These are phyloP conservation scores for Brachionichthys hirsutus DNA, from an alignment of 2,113 vertebrate genomes.

Conservation along the genomic window DNA sequence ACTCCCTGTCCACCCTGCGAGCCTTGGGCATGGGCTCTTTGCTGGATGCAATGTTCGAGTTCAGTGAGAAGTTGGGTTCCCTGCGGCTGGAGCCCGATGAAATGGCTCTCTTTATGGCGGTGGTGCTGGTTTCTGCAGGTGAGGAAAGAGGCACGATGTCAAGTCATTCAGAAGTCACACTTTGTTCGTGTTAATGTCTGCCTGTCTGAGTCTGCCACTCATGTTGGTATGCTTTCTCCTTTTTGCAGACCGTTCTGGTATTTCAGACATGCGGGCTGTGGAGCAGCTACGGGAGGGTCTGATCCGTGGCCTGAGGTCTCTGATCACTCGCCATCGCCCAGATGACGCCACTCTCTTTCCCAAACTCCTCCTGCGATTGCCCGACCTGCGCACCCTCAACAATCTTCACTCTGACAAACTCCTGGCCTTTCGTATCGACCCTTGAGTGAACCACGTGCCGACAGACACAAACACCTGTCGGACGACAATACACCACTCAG, in stretches of 20 bases:
- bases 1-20: slow-evolving; percentile 70
- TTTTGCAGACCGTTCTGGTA: slow-evolving; percentile 72
- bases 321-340: slow-evolving; percentile 73
- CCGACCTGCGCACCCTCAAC: slow-evolving; percentile 82
- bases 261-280: slow-evolving; percentile 72
- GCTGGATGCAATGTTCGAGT: slow-evolving; percentile 81
- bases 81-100: slow-evolving; percentile 79
- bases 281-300: slow-evolving; percentile 81
- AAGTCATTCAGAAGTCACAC: background rate
- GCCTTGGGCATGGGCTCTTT: slow-evolving; percentile 77
- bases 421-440: slow-evolving; percentile 80
- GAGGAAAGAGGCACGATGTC: slow-evolving; percentile 37
- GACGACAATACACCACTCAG: slow-evolving; percentile 3
- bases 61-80: slow-evolving; percentile 78
- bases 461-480: slow-evolving; percentile 25
- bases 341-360: slow-evolving; percentile 74
- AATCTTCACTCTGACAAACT: slow-evolving; percentile 82
- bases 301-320: slow-evolving; percentile 73
- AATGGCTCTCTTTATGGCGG: slow-evolving; percentile 83
- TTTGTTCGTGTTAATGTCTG: background rate
- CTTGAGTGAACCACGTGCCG: slow-evolving; percentile 43
- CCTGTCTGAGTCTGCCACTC: slow-evolving; percentile 17
- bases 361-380: slow-evolving; percentile 78
- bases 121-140: slow-evolving; percentile 83
- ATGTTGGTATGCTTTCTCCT: slow-evolving; percentile 27